Conservation (phyloP, 64 coral and sea anemone species). For the Astreopora myriophthalma region DNA sequence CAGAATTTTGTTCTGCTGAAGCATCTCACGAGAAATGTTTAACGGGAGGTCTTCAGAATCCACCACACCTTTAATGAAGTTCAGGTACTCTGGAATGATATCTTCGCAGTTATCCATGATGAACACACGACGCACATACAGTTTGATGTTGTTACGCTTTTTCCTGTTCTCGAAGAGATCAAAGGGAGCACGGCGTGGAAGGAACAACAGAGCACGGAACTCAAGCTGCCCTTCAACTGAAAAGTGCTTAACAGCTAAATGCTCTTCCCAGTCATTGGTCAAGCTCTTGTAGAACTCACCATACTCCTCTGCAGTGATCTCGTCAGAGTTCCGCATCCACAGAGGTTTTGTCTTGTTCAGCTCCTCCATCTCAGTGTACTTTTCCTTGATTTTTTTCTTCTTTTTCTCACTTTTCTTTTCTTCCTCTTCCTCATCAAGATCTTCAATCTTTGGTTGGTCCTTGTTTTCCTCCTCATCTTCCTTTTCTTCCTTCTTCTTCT, state of each 20-base stretch:
- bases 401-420: constrained; percentile 91
- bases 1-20: constrained; percentile 98
- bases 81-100: constrained; percentile 97
- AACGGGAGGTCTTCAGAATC: constrained; percentile 97
- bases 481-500: constrained; percentile 61
- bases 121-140: constrained; percentile 97
- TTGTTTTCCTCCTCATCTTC: constrained; percentile 56
- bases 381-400: constrained; percentile 97
- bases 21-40: constrained; percentile 96
- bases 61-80: constrained; percentile 99
- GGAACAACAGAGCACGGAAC: constrained; percentile 91
- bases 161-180: constrained; percentile 98
- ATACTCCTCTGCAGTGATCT: constrained; percentile 96
- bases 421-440: constrained; percentile 82
- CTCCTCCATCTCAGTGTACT: constrained; percentile 91
- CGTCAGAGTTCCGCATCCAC: constrained; percentile 98
- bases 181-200: constrained; percentile 93
- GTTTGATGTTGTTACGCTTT: constrained; percentile 99
- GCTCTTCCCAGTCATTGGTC: constrained; percentile 99
- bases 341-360: constrained; percentile 99
- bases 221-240: constrained; percentile 99
- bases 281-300: constrained; percentile 99
- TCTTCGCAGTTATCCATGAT: constrained; percentile 99
- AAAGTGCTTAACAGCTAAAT: constrained; percentile 98
- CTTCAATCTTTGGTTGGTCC: constrained; percentile 92